These are phyloP conservation scores for Triplophysa tibetana DNA, from an alignment of 2,113 vertebrate genomes.

Conservation along the genomic window DNA sequence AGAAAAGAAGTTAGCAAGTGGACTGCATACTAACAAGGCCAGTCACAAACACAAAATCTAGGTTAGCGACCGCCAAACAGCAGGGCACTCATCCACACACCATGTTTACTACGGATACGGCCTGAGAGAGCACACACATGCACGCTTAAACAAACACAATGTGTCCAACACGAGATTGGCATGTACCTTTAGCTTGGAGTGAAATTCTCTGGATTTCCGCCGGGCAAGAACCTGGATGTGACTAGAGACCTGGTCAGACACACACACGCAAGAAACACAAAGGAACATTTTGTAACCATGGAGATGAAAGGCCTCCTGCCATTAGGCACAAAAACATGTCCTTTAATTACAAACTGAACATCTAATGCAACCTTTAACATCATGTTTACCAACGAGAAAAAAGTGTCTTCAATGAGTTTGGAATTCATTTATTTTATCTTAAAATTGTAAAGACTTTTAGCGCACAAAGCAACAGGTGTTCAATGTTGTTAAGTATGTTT, in stretches of 20 bases:
- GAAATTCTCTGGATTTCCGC: constrained; percentile 99
- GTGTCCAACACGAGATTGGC: constrained; percentile 63
- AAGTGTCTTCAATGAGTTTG: neutral
- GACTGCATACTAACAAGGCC: constrained; percentile 68
- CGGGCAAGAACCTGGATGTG: constrained; percentile 99
- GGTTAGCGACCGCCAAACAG: constrained; percentile 82
- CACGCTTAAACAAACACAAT: neutral
- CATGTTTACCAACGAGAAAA: neutral
- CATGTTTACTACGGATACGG: neutral
- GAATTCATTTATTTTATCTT: neutral
- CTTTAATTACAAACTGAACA: constrained; percentile 39
- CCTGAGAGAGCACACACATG: constrained; percentile 3
- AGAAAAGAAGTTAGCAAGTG: constrained; percentile 45
- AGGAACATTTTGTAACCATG: constrained; percentile 97
- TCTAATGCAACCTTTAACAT: constrained; percentile 25
- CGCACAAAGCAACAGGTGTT: constrained; percentile 44
- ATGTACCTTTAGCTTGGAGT: constrained; percentile 99
- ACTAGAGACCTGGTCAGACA: constrained; percentile 92
- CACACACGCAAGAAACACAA: constrained; percentile 82
- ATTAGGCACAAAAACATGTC: constrained; percentile 69
- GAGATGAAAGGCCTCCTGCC: constrained; percentile 93
- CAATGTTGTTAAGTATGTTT: neutral
- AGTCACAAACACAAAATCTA: constrained; percentile 82
- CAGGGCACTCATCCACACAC: constrained; percentile 59
- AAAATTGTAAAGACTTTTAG: constrained; percentile 1